Evolutionary conservation across 2,797 vertebrate genomes (phyloP).

Genomic region (Tamandua tetradactyla): DNA sequence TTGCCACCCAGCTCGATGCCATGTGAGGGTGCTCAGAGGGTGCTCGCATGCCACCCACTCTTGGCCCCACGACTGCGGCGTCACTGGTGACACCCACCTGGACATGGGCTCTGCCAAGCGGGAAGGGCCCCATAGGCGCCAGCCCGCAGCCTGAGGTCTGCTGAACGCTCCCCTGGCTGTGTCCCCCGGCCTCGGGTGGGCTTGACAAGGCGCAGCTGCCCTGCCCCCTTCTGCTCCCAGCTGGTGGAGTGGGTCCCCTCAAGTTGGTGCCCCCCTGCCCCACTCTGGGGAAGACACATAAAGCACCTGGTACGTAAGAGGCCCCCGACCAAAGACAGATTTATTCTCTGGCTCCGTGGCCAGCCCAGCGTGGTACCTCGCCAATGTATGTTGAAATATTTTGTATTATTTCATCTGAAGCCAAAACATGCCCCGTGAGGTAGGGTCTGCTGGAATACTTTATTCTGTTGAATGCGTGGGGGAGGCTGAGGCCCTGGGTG

Average conservation of each 20-base stretch:
- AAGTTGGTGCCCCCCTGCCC: not conserved
- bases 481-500: not conserved
- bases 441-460: not conserved
- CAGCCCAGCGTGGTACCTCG: not conserved
- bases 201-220: not conserved
- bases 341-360: not conserved
- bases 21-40: constrained; percentile 90
- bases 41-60: constrained; percentile 88
- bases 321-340: not conserved
- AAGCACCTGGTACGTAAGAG: not conserved
- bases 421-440: not conserved
- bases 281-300: not conserved
- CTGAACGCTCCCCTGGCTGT: not conserved
- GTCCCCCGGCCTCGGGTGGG: not conserved
- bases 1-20: constrained; percentile 90
- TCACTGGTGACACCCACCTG: constrained; percentile 94
- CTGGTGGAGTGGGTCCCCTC: not conserved
- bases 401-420: constrained; percentile 14
- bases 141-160: not conserved
- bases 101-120: constrained; percentile 86
- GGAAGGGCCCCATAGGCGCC: constrained; percentile 84
- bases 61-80: constrained; percentile 90
- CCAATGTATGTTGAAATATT: not conserved
- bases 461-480: not conserved
- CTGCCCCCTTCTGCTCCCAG: not conserved